Evolutionary conservation across 2,113 vertebrate genomes (phyloP).

Genomic region (Climacteris rufus): DNA sequence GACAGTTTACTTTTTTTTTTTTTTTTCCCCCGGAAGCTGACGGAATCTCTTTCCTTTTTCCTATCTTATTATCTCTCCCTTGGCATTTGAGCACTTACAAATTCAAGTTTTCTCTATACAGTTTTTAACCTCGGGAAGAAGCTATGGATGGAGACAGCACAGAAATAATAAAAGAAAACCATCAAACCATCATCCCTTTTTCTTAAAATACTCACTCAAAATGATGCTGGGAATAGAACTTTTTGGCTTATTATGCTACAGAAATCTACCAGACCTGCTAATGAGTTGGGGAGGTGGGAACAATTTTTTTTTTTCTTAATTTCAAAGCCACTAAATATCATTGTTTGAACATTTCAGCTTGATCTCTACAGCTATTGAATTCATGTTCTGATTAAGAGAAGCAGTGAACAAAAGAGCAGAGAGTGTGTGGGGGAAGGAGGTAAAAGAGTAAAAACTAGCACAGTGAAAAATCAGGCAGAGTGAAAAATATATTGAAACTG

Average conservation of each 20-base stretch:
- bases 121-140: not conserved
- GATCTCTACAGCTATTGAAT: not conserved
- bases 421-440: not conserved
- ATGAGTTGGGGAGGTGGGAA: not conserved
- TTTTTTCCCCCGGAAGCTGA: not conserved
- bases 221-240: not conserved
- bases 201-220: not conserved
- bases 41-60: not conserved
- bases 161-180: not conserved
- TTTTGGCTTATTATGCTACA: not conserved
- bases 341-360: not conserved
- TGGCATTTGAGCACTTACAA: not conserved
- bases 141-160: not conserved
- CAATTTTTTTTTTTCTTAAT: not conserved
- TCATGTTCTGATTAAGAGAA: constrained; percentile 11
- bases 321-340: not conserved
- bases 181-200: not conserved
- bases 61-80: not conserved
- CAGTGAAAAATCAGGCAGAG: not conserved
- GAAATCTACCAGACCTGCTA: not conserved
- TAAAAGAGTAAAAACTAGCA: not conserved
- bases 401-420: constrained; percentile 14
- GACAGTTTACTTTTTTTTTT: not conserved
- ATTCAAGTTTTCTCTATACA: not conserved
- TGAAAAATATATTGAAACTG: not conserved